A percentile compares a stretch with the other conserved stretches of the same genome.
phyloP scores from a whole-genome alignment of 2,888 invertebrate species.

The Herminia tarsipennalis region DNA sequence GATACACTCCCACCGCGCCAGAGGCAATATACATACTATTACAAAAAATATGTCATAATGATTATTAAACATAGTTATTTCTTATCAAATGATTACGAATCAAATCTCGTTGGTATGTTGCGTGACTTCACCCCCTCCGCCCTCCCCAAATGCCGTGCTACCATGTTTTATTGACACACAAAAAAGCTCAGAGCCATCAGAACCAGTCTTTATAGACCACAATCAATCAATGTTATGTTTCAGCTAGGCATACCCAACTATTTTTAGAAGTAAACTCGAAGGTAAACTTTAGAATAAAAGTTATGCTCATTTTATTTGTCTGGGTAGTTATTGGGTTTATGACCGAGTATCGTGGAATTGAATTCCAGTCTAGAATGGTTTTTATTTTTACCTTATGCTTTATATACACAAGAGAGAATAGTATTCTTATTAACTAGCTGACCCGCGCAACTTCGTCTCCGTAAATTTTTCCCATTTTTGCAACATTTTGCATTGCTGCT shows the following conservation, averaged over 20 bases:
- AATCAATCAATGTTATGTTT: conserved; percentile 41
- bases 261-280: conserved; percentile 1
- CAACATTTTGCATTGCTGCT: too few species aligned
- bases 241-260: conserved; percentile 15
- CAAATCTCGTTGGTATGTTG: conserved; percentile 21
- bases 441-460: too few species aligned
- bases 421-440: too few species aligned
- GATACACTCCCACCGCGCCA: too few species aligned
- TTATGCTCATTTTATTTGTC: conserved; percentile 6
- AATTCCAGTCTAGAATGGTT: too few species aligned
- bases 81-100: conserved; percentile 36
- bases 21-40: too few species aligned
- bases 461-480: too few species aligned
- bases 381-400: too few species aligned
- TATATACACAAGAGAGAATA: too few species aligned
- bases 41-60: too few species aligned
- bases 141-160: conserved; percentile 5
- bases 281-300: conserved; percentile 2
- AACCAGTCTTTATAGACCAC: conserved; percentile 24
- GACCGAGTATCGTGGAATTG: background rate
- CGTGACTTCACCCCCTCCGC: conserved; percentile 5
- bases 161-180: conserved; percentile 38
- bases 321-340: background rate
- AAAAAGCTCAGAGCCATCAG: conserved; percentile 15
- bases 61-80: too few species aligned